These are phyloP conservation scores for Ptychodera flava DNA, from an alignment of 35 echinoderm and acorn worm species.

Conservation along the genomic window DNA sequence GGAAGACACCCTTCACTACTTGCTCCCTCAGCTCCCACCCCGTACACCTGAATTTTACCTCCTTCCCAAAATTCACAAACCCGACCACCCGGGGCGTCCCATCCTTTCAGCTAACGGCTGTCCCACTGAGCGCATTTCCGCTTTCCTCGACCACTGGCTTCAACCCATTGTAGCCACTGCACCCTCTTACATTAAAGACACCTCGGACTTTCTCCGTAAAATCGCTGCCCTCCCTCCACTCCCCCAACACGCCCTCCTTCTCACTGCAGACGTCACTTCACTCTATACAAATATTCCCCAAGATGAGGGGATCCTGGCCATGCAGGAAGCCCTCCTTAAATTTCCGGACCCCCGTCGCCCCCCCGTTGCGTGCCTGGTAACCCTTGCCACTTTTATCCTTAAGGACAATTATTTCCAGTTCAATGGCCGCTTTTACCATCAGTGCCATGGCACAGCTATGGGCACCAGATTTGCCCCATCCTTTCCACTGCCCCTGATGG, in stretches of 20 bases:
- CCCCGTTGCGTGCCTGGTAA: no score
- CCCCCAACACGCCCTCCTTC: neutral
- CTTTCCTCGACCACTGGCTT: constrained; percentile 23
- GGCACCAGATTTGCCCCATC: constrained; percentile 5
- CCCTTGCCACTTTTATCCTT: no score
- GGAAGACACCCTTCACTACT: no score
- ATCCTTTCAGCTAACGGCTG: constrained; percentile 27
- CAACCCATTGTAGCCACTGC: constrained; percentile 19
- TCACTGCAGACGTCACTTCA: constrained; percentile 5
- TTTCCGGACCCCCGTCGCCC: no score
- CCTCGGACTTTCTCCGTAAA: constrained; percentile 16
- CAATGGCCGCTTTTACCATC: no score
- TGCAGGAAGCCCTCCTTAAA: no score
- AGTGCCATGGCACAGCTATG: constrained; percentile 12
- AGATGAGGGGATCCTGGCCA: no score
- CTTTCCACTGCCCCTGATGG: neutral
- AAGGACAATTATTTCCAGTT: no score
- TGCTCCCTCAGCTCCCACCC: constrained; percentile 22
- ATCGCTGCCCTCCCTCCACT: neutral
- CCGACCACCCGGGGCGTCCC: constrained; percentile 12
- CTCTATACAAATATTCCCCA: no score
- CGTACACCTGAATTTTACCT: constrained; percentile 23
- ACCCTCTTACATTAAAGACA: constrained; percentile 21
- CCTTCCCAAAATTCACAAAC: constrained; percentile 32
- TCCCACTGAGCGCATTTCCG: constrained; percentile 19